Evolutionary conservation across 2,797 vertebrate species (phyloP), one percentile per base, ranked within the genome.

Genomic region (Thunnus albacares): DNA sequence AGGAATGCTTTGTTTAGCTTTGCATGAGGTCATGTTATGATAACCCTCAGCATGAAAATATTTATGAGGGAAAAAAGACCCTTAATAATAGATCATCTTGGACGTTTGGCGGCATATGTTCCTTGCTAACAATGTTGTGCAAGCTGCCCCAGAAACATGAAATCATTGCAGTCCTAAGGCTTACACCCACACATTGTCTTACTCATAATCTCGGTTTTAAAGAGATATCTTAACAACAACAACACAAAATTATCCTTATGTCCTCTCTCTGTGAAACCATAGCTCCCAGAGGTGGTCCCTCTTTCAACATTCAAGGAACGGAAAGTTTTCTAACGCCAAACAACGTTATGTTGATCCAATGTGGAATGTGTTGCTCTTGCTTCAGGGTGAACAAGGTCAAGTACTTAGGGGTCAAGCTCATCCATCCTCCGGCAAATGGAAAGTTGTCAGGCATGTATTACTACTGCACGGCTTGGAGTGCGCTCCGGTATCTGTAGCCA

Each of bases 31-130:
- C 84, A 80, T 93, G 91, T 92, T 94, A 67, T 93, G 89, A 93
- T 94, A 95, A 95, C 93, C 92, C 84, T 88, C 87, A 30, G 62
- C 92, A 85, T 90, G 91, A 93, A 94, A 94, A 93, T 93, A 94
- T 93, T 93, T 91, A 89, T 87, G 82, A 89, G 80, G 59, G 84
- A 62, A 77, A 63, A 73, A 84, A 81, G 84, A 30, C n/a, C 59
- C 70, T 85, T 67, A 87, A 91, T 86, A 92, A 91, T 72, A 84
- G 81, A 88, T 73, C 63, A 14, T 24, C 80, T 79, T 89, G 88
- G 87, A 87, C 47, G 55, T 85, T 91, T 56, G 45, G 77, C 81
- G 67, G 79, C 80, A 75, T 51, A 69, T 79, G 72, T 83, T 86
- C 72, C 80, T 79, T 9, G 53, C 79, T 79, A 69, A 89, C 71